phyloP scores from a whole-genome alignment of 2,888 invertebrate species.

The Busseola fusca region DNA sequence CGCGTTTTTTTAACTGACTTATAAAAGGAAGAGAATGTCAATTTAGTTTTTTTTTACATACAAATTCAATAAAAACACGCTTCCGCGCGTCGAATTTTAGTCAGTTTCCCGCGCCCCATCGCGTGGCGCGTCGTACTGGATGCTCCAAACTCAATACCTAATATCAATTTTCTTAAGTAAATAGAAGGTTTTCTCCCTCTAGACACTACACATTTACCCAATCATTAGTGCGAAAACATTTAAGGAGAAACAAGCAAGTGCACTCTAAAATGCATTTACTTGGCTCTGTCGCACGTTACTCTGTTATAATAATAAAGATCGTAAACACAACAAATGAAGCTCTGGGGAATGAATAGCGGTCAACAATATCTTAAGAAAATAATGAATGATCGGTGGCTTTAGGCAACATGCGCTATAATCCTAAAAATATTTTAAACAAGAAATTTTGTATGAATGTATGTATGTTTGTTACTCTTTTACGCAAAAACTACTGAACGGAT shows the following conservation, averaged over 20 bases:
- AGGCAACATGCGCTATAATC: too few relatives aligned
- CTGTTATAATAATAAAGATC: background rate
- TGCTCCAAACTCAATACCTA: background rate
- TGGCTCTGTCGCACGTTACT: background rate
- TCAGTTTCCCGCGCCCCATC: background rate
- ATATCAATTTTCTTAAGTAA: slow-evolving; percentile 10
- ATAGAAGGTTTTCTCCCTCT: background rate
- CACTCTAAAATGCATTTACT: slow-evolving; percentile 50
- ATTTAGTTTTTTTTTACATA: background rate
- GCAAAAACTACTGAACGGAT: too few relatives aligned
- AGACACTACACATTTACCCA: background rate
- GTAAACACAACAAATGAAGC: slow-evolving; percentile 17
- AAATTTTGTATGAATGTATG: too few relatives aligned
- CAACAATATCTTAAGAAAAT: background rate
- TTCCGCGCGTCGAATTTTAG: background rate
- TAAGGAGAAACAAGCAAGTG: slow-evolving; percentile 42
- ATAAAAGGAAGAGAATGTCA: too few relatives aligned
- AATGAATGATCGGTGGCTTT: background rate
- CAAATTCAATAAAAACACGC: background rate
- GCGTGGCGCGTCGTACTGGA: background rate
- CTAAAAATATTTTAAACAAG: too few relatives aligned
- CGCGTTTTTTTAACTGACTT: background rate
- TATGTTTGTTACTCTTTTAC: too few relatives aligned
- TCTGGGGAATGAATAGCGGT: background rate
- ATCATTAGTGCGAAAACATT: slow-evolving; percentile 39